Evolutionary conservation across 35 echinoderm and acorn worm species (phyloP).

Genomic region (Diadema setosum): DNA sequence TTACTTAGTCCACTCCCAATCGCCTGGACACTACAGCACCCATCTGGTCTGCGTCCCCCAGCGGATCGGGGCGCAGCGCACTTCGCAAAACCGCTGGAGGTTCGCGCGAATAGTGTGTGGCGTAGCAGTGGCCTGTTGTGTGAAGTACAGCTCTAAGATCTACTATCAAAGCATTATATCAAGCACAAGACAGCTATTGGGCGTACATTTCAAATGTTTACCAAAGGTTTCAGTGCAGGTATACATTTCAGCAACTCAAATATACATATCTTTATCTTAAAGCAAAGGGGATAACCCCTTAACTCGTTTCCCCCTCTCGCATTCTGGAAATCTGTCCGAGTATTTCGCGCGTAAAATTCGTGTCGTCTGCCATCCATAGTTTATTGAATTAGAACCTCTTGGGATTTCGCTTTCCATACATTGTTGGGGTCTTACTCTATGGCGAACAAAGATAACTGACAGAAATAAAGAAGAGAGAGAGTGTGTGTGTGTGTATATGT

Average conservation of each 20-base stretch:
- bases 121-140: too few relatives aligned
- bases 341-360: background rate
- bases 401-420: background rate
- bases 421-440: too few relatives aligned
- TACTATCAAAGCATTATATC: background rate
- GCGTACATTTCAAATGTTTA: constrained; percentile 1
- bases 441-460: too few relatives aligned
- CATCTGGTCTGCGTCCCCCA: background rate
- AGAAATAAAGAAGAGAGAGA: background rate
- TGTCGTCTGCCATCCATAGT: background rate
- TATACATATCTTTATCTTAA: background rate
- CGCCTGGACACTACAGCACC: background rate
- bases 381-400: background rate
- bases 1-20: background rate
- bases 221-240: background rate
- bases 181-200: too few relatives aligned
- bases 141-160: background rate
- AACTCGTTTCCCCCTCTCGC: too few relatives aligned
- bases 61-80: background rate
- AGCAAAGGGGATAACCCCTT: background rate
- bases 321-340: background rate
- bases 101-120: too few relatives aligned
- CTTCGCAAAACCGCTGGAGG: background rate
- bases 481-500: too few relatives aligned
- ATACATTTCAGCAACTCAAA: background rate